Base-by-base conservation (phyloP, 2,797 vertebrate species). In the Anas georgica region DNA sequence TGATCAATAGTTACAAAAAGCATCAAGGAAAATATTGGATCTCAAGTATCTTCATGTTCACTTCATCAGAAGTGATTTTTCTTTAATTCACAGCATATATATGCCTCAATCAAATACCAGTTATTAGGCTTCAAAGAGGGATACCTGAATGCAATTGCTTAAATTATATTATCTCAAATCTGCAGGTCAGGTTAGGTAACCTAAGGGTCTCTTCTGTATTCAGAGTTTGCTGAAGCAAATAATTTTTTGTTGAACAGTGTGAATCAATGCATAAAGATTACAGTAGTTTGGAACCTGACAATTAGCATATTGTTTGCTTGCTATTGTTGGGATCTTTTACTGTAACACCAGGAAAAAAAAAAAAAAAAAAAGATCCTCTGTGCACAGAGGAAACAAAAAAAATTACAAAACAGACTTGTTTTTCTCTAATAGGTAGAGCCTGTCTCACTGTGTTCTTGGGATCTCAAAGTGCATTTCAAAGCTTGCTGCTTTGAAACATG, bases 251-350 rank as follows among this genome's bases (percentile, higher is more conserved):
- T 81, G 45, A 86, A 66, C 5, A 55, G 3, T 55, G 2, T 59
- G 23, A 84, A 84, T 17, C 10, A 29, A 13, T 76, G 45, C 4
- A 3, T 13, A 41, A 64, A 11, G 4, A 70, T 7, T n/a, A 63
- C 26, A 63, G 9, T 5, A 43, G 2, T 80, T 56, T 59, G 59
- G 41, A 94, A 52, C 1, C 1, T 9, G 86, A 10, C 6, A 59
- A 28, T 18, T 35, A 56, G 12, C 0, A 0, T 59, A 17, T 33
- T 33, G 33, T 50, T 10, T 15, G 1, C 6, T 9, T 15, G 1
- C 7, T 58, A 7, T n/a, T 5, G 26, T 66, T 1, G 1, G 22
- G n/a, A 77, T 67, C 39, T 43, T 43, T 39, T 58, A 45, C 12
- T 29, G 5, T 70, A 33, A 69, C 31, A 59, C 5, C 2, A 79